Evolutionary conservation across 2,113 vertebrate species (phyloP).

Genomic region (Stegastes partitus): DNA sequence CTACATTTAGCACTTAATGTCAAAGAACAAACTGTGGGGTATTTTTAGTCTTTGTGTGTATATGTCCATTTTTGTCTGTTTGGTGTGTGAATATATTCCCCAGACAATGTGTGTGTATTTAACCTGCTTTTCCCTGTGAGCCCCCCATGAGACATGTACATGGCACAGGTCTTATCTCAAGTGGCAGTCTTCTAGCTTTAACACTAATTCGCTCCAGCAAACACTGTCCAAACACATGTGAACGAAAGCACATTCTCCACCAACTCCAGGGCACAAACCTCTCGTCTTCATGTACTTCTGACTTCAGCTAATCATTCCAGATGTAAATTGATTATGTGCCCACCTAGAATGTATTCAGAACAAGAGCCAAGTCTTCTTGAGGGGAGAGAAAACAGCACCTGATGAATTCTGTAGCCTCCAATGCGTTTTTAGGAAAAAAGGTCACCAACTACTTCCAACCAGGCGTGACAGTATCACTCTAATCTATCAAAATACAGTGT

Average conservation of each 20-base stretch:
- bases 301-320: constrained; percentile 19
- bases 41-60: background rate
- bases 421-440: background rate
- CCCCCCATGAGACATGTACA: constrained; percentile 13
- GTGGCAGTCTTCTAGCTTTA: constrained; percentile 21
- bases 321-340: constrained; percentile 49
- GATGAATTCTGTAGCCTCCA: background rate
- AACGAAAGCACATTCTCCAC: background rate
- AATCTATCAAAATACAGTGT: background rate
- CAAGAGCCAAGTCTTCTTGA: constrained; percentile 20
- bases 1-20: background rate
- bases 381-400: background rate
- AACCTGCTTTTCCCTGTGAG: constrained; percentile 5
- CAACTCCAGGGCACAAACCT: constrained; percentile 5
- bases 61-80: background rate
- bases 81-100: background rate
- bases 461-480: background rate
- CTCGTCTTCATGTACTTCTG: constrained; percentile 3
- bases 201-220: constrained; percentile 50
- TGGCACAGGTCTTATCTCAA: constrained; percentile 28
- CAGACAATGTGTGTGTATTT: background rate
- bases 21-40: background rate
- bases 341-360: constrained; percentile 25
- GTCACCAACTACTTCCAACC: background rate
- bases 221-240: constrained; percentile 36